These are phyloP conservation scores for Anoplolepis gracilipes DNA, from an alignment of 1,140 invertebrate species.

Conservation along the genomic window DNA sequence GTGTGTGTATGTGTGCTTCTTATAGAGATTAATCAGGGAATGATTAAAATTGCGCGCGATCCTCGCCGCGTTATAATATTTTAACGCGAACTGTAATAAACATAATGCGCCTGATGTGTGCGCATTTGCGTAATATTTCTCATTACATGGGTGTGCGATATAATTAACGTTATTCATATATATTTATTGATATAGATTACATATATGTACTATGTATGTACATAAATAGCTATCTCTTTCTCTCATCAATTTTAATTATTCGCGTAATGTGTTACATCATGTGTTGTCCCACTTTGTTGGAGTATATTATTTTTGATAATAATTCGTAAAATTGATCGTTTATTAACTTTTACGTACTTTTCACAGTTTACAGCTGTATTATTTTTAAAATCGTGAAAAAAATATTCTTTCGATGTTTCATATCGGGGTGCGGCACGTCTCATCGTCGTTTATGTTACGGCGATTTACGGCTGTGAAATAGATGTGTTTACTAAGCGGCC, in stretches of 20 bases:
- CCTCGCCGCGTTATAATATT: slow-evolving; percentile 22
- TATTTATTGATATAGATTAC: slow-evolving; percentile 42
- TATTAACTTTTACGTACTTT: slow-evolving; percentile 3
- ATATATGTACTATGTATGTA: too few relatives aligned
- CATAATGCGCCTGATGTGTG: slow-evolving; percentile 1
- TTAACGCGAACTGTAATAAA: slow-evolving; percentile 45
- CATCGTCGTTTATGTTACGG: slow-evolving; percentile 27
- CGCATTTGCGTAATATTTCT: slow-evolving; percentile 21
- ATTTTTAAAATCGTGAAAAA: slow-evolving; percentile 17
- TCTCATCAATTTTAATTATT: slow-evolving; percentile 30
- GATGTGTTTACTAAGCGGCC: slow-evolving; percentile 68
- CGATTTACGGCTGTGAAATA: slow-evolving; percentile 65
- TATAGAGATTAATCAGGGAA: neutral
- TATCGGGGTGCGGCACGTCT: slow-evolving; percentile 2
- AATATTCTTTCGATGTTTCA: slow-evolving; percentile 61
- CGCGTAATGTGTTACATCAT: neutral
- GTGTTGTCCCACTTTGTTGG: neutral
- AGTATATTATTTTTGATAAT: slow-evolving; percentile 27
- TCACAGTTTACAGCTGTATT: neutral
- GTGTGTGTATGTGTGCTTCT: slow-evolving; percentile 5
- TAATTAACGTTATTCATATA: slow-evolving; percentile 53
- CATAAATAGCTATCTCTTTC: neutral
- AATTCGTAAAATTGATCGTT: slow-evolving; percentile 21
- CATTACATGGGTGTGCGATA: slow-evolving; percentile 11
- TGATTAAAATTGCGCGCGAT: slow-evolving; percentile 38